Base-by-base conservation (phyloP, 2,888 invertebrate species). In the Drosophila anomalata region DNA sequence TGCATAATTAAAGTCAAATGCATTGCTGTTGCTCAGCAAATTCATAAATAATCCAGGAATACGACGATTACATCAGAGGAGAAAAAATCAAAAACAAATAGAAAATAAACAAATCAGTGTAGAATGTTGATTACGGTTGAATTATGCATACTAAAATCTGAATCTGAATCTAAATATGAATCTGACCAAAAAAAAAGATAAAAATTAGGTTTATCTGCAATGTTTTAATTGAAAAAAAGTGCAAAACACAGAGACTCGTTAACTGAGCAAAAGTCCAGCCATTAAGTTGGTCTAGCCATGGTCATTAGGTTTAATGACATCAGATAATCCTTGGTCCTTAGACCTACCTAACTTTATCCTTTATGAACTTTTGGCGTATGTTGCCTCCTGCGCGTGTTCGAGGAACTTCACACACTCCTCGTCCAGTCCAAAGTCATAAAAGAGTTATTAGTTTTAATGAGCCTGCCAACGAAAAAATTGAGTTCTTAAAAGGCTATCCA, bases 1-100 rank as follows among this genome's bases (percentile, higher is more conserved):
- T 81, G 73, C 81, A 81, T 81, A 81, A 83, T 81, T 81, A 80
- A 83, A 78, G 60, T 58, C 57, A 83, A 83, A 73, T 80, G 78
- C 75, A 79, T 78, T 75, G 52, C 62, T 73, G 63, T 57, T 65
- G 59, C 46, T 52, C 55, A 52, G 55, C 54, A 68, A 76, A 74
- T 69, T 68, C 51, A 75, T 65, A 76, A 70, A 76, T 70, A 75
- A 61, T 31, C 47, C 47, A 60, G 52, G 24, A 54, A 44, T 56
- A 60, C 61, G 47, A 36, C 47, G 54, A 77, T 71, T 52, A 51
- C 62, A 69, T 39, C 52, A 29, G 14, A 62, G 14, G 12, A 7
- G 47, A 33, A 47, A 41, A 42, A 42, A 47, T 26, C n/a, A 31
- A 29, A 58, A 58, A 42, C 39, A 63, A 55, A 54, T 58, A 47